These are phyloP conservation scores for Dascyllus trimaculatus DNA, from an alignment of 2,113 vertebrate species.

Conservation along the genomic window DNA sequence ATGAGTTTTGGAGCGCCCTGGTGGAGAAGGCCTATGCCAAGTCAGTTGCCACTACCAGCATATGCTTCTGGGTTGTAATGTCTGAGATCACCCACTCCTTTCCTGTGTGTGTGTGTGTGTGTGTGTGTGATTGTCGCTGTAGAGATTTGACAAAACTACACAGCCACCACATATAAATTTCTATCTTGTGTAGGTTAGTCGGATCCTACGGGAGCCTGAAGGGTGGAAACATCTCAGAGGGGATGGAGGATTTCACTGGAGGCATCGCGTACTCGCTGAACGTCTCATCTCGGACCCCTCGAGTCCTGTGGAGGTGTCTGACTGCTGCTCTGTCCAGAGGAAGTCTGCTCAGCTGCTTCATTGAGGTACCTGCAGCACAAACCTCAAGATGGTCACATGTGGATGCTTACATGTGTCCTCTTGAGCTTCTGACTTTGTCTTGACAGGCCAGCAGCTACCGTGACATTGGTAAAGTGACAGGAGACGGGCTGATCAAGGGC, in stretches of 20 bases:
- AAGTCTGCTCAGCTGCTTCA: constrained; percentile 86
- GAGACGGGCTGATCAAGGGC: constrained; percentile 82
- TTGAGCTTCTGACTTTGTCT: constrained; percentile 6
- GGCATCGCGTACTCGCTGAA: constrained; percentile 82
- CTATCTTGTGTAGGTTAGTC: constrained; percentile 75
- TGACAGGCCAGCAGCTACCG: constrained; percentile 72
- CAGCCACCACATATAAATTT: background rate
- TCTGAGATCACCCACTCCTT: constrained; percentile 64
- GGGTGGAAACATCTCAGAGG: constrained; percentile 87
- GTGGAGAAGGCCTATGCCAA: constrained; percentile 90
- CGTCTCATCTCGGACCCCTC: constrained; percentile 73
- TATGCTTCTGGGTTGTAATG: constrained; percentile 75
- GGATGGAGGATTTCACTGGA: constrained; percentile 89
- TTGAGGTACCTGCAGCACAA: constrained; percentile 74
- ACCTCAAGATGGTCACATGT: background rate
- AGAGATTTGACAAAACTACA: constrained; percentile 4
- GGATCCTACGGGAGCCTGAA: constrained; percentile 85
- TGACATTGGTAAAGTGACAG: constrained; percentile 80
- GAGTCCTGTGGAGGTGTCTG: constrained; percentile 82
- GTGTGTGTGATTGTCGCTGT: constrained; percentile 12
- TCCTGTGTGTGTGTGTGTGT: constrained; percentile 33
- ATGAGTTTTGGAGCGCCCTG: constrained; percentile 89
- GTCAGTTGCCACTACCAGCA: constrained; percentile 82
- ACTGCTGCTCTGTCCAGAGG: constrained; percentile 75
- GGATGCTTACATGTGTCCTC: background rate